phyloP scores from a whole-genome alignment of 2,113 vertebrate genomes.

The Cygnus atratus region DNA sequence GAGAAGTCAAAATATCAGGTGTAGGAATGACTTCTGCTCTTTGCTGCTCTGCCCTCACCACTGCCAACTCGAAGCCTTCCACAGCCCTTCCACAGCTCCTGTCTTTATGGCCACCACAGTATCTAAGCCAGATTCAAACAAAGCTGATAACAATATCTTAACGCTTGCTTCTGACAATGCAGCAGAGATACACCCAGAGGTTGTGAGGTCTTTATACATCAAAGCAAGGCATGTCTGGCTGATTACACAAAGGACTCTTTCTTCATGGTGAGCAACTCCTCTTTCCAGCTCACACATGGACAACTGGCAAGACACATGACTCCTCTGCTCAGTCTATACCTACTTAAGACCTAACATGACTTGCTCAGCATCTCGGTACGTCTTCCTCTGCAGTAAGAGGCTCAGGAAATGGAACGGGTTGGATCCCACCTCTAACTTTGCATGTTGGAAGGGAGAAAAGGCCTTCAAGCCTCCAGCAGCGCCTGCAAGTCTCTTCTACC shows the following conservation, averaged over 20 bases:
- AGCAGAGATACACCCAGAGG: neutral
- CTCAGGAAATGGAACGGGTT: neutral
- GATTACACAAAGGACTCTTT: neutral
- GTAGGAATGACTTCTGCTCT: neutral
- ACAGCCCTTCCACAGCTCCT: neutral
- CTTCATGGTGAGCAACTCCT: accelerated
- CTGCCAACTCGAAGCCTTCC: neutral
- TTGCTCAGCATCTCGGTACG: neutral
- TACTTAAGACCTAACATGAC: accelerated
- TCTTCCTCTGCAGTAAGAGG: neutral
- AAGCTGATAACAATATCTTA: neutral
- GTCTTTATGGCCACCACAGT: neutral
- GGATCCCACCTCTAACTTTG: neutral
- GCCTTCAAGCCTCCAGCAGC: neutral
- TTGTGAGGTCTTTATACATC: neutral
- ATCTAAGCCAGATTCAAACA: neutral
- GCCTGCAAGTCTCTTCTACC: neutral
- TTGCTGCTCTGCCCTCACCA: neutral
- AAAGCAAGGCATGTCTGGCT: neutral
- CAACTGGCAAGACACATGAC: accelerated
- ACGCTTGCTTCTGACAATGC: neutral
- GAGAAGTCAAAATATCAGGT: neutral
- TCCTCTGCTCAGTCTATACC: neutral
- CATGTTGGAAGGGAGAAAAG: neutral
- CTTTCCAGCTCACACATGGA: neutral